Percentiles rank a stretch among this genome's conserved stretches.
Conservation (phyloP, 2,888 invertebrate species). For the Sicus ferrugineus region DNA sequence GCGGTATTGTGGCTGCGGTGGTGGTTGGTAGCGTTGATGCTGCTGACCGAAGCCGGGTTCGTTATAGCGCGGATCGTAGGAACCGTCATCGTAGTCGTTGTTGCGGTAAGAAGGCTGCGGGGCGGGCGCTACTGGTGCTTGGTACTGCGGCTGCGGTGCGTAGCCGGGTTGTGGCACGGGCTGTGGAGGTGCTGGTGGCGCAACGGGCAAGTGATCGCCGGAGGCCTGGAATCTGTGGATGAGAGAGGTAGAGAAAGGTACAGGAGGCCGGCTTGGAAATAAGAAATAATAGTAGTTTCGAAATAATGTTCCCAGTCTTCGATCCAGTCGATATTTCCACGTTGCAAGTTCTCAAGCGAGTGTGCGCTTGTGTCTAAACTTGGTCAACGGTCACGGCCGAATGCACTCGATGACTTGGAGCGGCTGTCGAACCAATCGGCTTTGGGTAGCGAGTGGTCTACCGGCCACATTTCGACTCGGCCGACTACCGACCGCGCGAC, state of each 20-base stretch:
- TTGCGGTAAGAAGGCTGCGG: constrained; percentile 58
- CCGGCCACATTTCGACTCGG: background rate
- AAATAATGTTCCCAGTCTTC: too few relatives aligned
- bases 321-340: too few relatives aligned
- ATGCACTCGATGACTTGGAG: background rate
- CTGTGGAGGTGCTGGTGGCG: constrained; percentile 68
- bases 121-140: constrained; percentile 63
- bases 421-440: background rate
- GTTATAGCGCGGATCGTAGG: constrained; percentile 64
- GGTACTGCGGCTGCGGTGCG: constrained; percentile 65
- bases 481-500: background rate
- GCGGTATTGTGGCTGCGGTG: constrained; percentile 62
- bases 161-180: constrained; percentile 68
- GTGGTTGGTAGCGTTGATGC: constrained; percentile 62
- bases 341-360: too few relatives aligned
- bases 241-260: too few relatives aligned
- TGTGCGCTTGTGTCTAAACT: too few relatives aligned
- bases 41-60: constrained; percentile 59
- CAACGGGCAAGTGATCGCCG: constrained; percentile 81
- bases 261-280: too few relatives aligned
- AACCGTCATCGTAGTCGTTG: constrained; percentile 61
- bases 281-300: constrained; percentile 15
- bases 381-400: constrained; percentile 32
- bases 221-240: constrained; percentile 73
- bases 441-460: constrained; percentile 12